These are phyloP conservation scores for Fragum whitleyi DNA, from an alignment of 2,888 invertebrate genomes.

Conservation along the genomic window DNA sequence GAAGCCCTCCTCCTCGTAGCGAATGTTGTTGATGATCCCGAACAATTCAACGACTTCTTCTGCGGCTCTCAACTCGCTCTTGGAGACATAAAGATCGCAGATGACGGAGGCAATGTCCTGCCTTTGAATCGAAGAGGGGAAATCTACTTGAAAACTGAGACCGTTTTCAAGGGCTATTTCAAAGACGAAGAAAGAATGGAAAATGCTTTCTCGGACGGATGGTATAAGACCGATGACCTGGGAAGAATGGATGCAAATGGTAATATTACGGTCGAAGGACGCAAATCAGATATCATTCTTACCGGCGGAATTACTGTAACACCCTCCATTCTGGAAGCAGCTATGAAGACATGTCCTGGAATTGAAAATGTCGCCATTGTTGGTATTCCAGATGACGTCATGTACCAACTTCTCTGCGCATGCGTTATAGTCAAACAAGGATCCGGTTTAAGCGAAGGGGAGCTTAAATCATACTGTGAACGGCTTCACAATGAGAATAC, in stretches of 20 bases:
- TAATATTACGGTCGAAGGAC: slow-evolving; percentile 14
- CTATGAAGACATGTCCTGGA: slow-evolving; percentile 17
- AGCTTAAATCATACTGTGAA: slow-evolving; percentile 19
- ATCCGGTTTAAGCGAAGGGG: slow-evolving; percentile 26
- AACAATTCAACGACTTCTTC: slow-evolving; percentile 17
- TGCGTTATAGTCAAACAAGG: slow-evolving; percentile 46
- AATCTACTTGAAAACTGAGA: slow-evolving; percentile 16
- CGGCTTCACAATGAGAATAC: slow-evolving; percentile 8
- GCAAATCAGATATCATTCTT: slow-evolving; percentile 35
- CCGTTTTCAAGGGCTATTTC: slow-evolving; percentile 14
- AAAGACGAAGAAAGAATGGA: slow-evolving; percentile 23
- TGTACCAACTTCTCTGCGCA: slow-evolving; percentile 51
- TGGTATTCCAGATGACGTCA: slow-evolving; percentile 38
- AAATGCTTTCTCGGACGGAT: neutral
- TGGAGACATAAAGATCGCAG: slow-evolving; percentile 30
- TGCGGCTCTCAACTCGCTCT: neutral
- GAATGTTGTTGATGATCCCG: neutral
- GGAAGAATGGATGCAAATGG: slow-evolving; percentile 28
- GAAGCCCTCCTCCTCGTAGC: neutral
- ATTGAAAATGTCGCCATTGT: slow-evolving; percentile 43
- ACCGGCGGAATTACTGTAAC: slow-evolving; percentile 30
- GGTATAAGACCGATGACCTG: slow-evolving; percentile 42
- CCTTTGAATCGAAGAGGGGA: slow-evolving; percentile 21
- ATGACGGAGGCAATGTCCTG: slow-evolving; percentile 13
- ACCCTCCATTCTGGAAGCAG: slow-evolving; percentile 29